Base-by-base conservation (phyloP, 2,888 invertebrate species). In the Lasioglossum pauxillum region DNA sequence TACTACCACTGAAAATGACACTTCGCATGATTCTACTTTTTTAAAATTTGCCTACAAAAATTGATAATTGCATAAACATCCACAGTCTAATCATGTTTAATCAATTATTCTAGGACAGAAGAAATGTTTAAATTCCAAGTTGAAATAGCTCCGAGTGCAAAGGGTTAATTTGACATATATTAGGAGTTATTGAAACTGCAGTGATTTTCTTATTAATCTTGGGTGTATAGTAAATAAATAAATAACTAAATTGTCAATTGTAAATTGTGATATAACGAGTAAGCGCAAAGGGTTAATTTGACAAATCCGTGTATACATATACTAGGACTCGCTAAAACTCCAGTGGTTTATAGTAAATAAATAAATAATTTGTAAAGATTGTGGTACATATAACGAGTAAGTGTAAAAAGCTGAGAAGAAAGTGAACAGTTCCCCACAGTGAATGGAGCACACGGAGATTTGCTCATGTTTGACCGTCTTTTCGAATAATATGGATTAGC, bases 401-500 rank as follows among this genome's bases (percentile, higher is more conserved):
- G n/a, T 41, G 67, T 53, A 73, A 57, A 31, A 41, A 27, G 49
- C 64, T 53, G 27, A 38, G 19, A 75, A 41, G 27, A 10, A 49
- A 41, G 49, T n/a, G 76, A 60, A 73, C 74, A 69, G 31, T 71
- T 35, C 0, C 10, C 72, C n/a, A 73, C 75, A 78, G 67, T 75
- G 84, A 78, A 75, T 75, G 23, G 74, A 74, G 16, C 35, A 49
- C 53, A 60, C 38, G 14, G 71, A 74, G 82, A 71, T 71, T 46
- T 14, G 60, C 79, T 89, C 79, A 80, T 75, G 83, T 78, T 75
- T 76, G 76, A 76, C 35, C 44, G 76, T 79, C 19, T 38, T 60
- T 44, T 53, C 73, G 80, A 44, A 80, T 74, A 88, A 80, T 78
- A 75, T 74, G 90, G 90, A 90, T 90, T 88, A 90, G 87, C 77